These are phyloP conservation scores for Perca schrenkii DNA, from an alignment of 2,113 vertebrate species.

Conservation along the genomic window DNA sequence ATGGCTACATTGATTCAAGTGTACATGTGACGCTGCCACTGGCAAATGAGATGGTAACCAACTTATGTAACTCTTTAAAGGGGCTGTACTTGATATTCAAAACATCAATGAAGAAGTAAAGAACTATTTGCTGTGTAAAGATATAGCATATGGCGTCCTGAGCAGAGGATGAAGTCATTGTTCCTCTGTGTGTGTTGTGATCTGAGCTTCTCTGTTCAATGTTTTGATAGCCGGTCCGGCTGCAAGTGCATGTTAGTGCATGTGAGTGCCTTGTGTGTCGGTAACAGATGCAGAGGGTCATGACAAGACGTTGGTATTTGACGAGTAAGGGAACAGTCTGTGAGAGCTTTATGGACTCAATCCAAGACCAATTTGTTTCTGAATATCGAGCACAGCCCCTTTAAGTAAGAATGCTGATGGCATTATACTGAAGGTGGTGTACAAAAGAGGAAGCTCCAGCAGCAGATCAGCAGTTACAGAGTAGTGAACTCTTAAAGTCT, in stretches of 20 bases:
- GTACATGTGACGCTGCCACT: slow-evolving; percentile 47
- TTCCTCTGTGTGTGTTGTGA: not conserved
- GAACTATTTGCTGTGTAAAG: not conserved
- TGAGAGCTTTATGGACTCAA: too few relatives aligned
- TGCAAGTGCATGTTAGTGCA: not conserved
- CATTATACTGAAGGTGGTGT: slow-evolving; percentile 32
- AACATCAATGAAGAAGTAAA: not conserved
- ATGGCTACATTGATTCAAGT: slow-evolving; percentile 44
- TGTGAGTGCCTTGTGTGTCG: not conserved
- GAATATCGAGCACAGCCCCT: too few relatives aligned
- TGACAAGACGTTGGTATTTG: too few relatives aligned
- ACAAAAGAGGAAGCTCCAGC: slow-evolving; percentile 34
- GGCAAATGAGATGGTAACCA: slow-evolving; percentile 43
- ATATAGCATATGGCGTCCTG: not conserved
- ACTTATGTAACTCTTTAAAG: slow-evolving; percentile 20
- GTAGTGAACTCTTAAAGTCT: slow-evolving; percentile 38
- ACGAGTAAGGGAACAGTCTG: too few relatives aligned
- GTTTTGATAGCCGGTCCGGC: not conserved
- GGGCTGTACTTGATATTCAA: not conserved
- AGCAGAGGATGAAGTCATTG: not conserved
- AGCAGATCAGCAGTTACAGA: slow-evolving; percentile 37
- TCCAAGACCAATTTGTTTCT: too few relatives aligned
- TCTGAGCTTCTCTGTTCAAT: not conserved
- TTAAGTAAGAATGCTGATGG: slow-evolving; percentile 13
- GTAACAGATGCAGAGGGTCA: too few relatives aligned